Conservation (phyloP, 1,140 invertebrate genomes). For the Asbolus verrucosus region DNA sequence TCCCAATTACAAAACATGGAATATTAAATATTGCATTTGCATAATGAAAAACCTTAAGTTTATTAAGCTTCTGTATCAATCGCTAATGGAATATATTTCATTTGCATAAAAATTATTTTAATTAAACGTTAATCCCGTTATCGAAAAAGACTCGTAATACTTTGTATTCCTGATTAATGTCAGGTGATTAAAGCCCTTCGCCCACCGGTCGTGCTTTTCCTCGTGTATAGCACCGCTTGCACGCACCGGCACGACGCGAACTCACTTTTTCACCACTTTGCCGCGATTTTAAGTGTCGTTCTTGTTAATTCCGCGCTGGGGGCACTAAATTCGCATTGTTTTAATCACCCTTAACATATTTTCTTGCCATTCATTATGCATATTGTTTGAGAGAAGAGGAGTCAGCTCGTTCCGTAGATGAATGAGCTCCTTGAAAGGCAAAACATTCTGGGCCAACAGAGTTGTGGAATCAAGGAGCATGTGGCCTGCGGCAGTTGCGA, state of each 20-base stretch:
- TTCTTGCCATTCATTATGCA: slow-evolving; percentile 43
- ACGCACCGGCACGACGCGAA: no score
- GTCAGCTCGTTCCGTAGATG: slow-evolving; percentile 20
- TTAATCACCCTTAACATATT: slow-evolving; percentile 41
- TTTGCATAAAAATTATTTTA: slow-evolving; percentile 52
- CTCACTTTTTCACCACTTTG: background rate
- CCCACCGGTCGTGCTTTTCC: background rate
- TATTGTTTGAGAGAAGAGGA: slow-evolving; percentile 39
- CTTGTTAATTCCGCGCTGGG: slow-evolving; percentile 37
- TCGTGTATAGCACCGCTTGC: slow-evolving; percentile 22
- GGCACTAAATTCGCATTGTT: slow-evolving; percentile 42
- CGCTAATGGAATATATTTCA: slow-evolving; percentile 53
- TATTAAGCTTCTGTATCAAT: slow-evolving; percentile 51
- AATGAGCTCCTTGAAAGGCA: slow-evolving; percentile 28
- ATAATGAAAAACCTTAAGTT: slow-evolving; percentile 53
- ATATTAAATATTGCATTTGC: slow-evolving; percentile 53
- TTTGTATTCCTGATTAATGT: slow-evolving; percentile 34
- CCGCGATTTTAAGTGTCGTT: slow-evolving; percentile 22
- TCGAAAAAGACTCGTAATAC: slow-evolving; percentile 32
- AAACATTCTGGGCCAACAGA: slow-evolving; percentile 14
- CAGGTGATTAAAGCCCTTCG: slow-evolving; percentile 31
- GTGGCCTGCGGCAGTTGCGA: slow-evolving; percentile 2
- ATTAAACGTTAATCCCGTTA: slow-evolving; percentile 45
- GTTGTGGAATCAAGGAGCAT: slow-evolving; percentile 6
- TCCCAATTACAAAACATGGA: slow-evolving; percentile 56